Evolutionary conservation across 2,797 vertebrate species (phyloP), one percentile per base, ranked within the genome.

Genomic region (Chelmon rostratus): DNA sequence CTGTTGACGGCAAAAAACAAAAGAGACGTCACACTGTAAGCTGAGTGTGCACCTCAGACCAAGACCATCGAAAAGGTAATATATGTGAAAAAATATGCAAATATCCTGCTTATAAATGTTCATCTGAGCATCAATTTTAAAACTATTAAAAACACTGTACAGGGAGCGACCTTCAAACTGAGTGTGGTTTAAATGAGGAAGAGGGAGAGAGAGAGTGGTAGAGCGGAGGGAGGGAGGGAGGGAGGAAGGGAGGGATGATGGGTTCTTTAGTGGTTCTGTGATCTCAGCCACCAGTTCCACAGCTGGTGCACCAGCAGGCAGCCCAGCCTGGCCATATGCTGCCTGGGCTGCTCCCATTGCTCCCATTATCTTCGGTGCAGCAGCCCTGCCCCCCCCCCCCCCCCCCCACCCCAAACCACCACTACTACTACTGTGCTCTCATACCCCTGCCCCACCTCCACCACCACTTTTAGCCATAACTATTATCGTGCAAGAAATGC

Each of bases 301-400:
- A 97, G 96, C 97, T 98, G 97, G 96, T 95, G 95, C 95, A 94
- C 92, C 97, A 98, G 96, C 96, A 97, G 97, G 96, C 95, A 94
- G 88, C 93, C 95, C 95, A 94, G 96, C 96, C 91, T 80, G 90
- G 92, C 97, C 97, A 98, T 97, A 97, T 97, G 97, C 94, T 96
- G 94, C 91, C 91, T 94, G 94, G 79, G 89, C 95, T 93, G 96
- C 95, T 97, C 95, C 96, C 95, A 96, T 97, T 96, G 96, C 96
- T 97, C 94, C 96, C 95, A 97, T 97, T 97, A 96, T 96, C 94
- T 95, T 95, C 94, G 86, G 91, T 74, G 92, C 95, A 93, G 92
- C 89, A 70, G 76, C 89, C 49, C 68, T 62, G 3, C 88, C 88
- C 66, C 77, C 70, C 52, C 74, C 31, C 35, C 47, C 8, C 38